Evolutionary conservation across 2,797 vertebrate species (phyloP).

Genomic region (Phataginus tricuspis): DNA sequence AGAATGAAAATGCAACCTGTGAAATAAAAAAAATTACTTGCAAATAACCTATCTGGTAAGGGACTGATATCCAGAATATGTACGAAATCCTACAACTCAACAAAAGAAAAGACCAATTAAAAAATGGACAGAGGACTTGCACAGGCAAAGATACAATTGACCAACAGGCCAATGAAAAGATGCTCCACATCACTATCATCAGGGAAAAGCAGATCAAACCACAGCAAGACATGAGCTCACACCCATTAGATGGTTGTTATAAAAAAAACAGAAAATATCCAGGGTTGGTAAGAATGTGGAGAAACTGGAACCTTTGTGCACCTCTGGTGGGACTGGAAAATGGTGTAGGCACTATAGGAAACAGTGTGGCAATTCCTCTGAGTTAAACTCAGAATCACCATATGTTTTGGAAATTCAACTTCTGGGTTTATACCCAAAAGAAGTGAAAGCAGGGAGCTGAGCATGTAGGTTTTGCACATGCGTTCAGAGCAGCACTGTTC

Average conservation of each 20-base stretch:
- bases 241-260: too few relatives aligned
- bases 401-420: not conserved
- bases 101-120: not conserved
- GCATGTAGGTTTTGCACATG: too few relatives aligned
- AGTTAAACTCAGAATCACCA: not conserved
- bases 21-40: not conserved
- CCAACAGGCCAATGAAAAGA: not conserved
- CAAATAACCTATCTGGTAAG: not conserved
- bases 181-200: not conserved
- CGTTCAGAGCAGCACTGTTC: accelerated
- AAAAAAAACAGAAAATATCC: not conserved
- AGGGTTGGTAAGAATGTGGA: not conserved
- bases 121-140: not conserved
- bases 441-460: not conserved
- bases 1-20: not conserved
- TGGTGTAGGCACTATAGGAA: not conserved
- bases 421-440: not conserved
- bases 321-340: too few relatives aligned
- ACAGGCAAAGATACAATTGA: not conserved
- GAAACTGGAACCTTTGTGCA: accelerated
- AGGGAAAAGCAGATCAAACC: not conserved
- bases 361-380: not conserved
- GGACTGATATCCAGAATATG: not conserved
- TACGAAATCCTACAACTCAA: not conserved
- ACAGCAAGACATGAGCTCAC: not conserved